Conservation (phyloP, 2,113 vertebrate species). For the Heterotis niloticus region DNA sequence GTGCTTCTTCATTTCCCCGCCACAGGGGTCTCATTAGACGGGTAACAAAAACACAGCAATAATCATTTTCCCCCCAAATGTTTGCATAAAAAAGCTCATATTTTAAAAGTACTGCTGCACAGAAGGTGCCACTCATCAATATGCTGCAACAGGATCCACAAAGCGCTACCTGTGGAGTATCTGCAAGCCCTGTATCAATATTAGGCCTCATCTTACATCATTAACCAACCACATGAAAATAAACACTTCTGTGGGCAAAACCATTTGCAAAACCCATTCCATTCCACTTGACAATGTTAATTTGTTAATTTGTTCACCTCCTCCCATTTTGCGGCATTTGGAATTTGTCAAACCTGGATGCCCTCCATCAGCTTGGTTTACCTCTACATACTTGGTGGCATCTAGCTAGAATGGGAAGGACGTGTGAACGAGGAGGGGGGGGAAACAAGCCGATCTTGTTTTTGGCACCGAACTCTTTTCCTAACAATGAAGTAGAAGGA, state of each 20-base stretch:
- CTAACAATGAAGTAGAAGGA: not conserved
- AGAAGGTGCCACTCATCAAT: no score
- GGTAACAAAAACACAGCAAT: not conserved
- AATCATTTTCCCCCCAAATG: not conserved
- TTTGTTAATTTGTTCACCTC: not conserved
- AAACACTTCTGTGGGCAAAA: not conserved
- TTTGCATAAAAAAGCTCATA: not conserved
- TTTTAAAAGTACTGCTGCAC: not conserved
- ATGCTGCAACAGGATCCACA: no score
- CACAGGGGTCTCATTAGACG: not conserved
- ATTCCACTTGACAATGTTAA: not conserved
- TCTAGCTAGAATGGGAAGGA: not conserved
- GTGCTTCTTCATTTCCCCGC: not conserved
- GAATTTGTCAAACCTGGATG: no score
- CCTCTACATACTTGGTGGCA: not conserved
- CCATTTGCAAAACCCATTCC: not conserved
- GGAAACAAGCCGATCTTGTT: not conserved
- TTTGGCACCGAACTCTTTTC: not conserved
- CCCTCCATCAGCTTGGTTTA: no score
- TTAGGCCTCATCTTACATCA: not conserved
- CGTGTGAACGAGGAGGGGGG: not conserved
- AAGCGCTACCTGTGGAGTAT: no score
- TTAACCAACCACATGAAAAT: not conserved
- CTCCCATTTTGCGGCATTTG: not conserved
- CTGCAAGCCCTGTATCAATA: not conserved